Evolutionary conservation across 2,888 invertebrate species (phyloP), one percentile per base, ranked within the genome.

Genomic region (Polyommatus iphigenia): DNA sequence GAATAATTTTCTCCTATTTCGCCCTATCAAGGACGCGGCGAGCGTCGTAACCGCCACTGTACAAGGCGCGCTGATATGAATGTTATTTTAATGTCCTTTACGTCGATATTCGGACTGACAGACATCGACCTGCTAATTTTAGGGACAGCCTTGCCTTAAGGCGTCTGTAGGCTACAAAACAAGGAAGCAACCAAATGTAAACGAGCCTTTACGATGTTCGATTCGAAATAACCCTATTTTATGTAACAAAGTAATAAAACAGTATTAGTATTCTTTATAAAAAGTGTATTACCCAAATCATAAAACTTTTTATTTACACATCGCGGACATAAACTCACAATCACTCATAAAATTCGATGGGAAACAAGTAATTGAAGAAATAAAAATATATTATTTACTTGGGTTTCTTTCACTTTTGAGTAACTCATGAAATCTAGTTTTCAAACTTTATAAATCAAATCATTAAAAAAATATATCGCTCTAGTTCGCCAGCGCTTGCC

Each of bases 261-360:
- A 50, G 75, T 50, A 50, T 75, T 54, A 73, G 73, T 46, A 50
- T 75, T 75, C 75, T 75, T 75, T 50, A 75, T 50, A 75, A 54
- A 75, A 75, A 20, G 5, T 50, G 29, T 18, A 20, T 54, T 29
- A 54, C 24, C 54, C 75, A 29, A 75, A 75, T 54, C 50, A 75
- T 75, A 75, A 75, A 75, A 75, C 54, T 75, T 50, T 73, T 75
- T 75, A 75, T 75, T 75, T 75, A 75, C 50, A 75, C 46, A 46
- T 46, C 73, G 46, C 46, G 41, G 46, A 46, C 24, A 75, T 75
- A 75, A 73, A 75, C 54, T 75, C 50, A 50, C 75, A 32, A 73
- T 73, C 41, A 46, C 73, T 46, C 41, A 73, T 71, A 32, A 71
- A 71, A 32, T 73, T 73, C 46, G 75, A 75, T 4, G 41, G n/a